These are phyloP conservation scores for Belgica antarctica DNA, from an alignment of 2,888 invertebrate species.

Conservation along the genomic window DNA sequence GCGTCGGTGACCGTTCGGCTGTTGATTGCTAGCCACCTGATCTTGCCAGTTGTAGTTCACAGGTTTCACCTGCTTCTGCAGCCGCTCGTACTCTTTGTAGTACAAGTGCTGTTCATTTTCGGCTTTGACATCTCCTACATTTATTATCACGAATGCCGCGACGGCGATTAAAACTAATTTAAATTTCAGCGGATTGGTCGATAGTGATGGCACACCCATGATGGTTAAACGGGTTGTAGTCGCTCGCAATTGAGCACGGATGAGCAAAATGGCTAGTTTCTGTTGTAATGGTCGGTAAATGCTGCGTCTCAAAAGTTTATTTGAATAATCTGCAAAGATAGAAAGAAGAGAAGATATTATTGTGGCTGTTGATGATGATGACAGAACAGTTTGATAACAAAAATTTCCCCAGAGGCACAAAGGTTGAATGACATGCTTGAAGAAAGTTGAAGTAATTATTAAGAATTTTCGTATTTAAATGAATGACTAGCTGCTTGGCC, in stretches of 20 bases:
- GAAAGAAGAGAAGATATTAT: not conserved
- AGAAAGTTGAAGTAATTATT: too few species aligned
- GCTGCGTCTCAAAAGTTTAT: too few species aligned
- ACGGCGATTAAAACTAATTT: conserved; percentile 38
- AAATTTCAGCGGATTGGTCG: conserved; percentile 31
- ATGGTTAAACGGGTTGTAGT: too few species aligned
- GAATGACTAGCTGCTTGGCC: too few species aligned
- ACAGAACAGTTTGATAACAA: too few species aligned
- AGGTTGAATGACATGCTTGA: too few species aligned
- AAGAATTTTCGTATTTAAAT: too few species aligned
- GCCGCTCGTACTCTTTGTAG: conserved; percentile 41
- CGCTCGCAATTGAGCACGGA: not conserved
- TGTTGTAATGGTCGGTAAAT: not conserved
- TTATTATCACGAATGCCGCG: conserved; percentile 24
- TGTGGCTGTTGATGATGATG: not conserved
- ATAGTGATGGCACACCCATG: conserved; percentile 30
- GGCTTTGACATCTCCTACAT: conserved; percentile 5
- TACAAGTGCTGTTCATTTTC: conserved; percentile 40
- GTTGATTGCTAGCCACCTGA: conserved; percentile 39
- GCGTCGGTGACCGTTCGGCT: conserved; percentile 16
- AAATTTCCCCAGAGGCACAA: too few species aligned
- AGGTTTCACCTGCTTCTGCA: conserved; percentile 41
- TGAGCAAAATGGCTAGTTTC: too few species aligned
- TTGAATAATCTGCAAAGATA: not conserved
- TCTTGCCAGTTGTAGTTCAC: conserved; percentile 30